These are phyloP conservation scores for Cisticola juncidis DNA, from an alignment of 2,113 vertebrate genomes.

Conservation along the genomic window DNA sequence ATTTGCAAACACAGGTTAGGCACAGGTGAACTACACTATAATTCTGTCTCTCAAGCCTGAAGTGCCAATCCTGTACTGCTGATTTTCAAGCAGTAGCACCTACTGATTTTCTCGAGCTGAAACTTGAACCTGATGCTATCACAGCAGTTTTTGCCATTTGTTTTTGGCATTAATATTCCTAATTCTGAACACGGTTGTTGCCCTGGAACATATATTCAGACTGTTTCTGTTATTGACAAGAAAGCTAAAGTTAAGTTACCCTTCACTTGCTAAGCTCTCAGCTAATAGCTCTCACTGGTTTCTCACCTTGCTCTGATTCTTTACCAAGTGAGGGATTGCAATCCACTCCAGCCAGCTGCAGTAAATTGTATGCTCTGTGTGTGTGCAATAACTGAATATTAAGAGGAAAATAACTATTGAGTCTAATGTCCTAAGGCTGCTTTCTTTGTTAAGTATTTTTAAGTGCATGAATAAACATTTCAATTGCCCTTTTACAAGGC, in stretches of 20 bases:
- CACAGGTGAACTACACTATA: not conserved
- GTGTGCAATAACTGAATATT: not conserved
- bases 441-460: not conserved
- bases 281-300: not conserved
- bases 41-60: not conserved
- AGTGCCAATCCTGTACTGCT: not conserved
- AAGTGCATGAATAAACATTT: constrained; percentile 4
- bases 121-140: not conserved
- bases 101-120: not conserved
- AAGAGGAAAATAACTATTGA: not conserved
- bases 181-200: not conserved
- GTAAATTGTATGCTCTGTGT: not conserved
- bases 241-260: not conserved
- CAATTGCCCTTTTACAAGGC: not conserved
- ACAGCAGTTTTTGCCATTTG: not conserved
- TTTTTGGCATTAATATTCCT: not conserved
- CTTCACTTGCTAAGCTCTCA: not conserved
- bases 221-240: not conserved
- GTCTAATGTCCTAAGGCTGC: not conserved
- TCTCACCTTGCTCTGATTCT: not conserved
- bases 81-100: not conserved
- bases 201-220: not conserved
- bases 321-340: not conserved
- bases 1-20: not conserved
- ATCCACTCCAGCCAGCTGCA: not conserved